These are phyloP conservation scores for Drymodes brunneopygia DNA, from an alignment of 2,113 vertebrate genomes.

Conservation along the genomic window DNA sequence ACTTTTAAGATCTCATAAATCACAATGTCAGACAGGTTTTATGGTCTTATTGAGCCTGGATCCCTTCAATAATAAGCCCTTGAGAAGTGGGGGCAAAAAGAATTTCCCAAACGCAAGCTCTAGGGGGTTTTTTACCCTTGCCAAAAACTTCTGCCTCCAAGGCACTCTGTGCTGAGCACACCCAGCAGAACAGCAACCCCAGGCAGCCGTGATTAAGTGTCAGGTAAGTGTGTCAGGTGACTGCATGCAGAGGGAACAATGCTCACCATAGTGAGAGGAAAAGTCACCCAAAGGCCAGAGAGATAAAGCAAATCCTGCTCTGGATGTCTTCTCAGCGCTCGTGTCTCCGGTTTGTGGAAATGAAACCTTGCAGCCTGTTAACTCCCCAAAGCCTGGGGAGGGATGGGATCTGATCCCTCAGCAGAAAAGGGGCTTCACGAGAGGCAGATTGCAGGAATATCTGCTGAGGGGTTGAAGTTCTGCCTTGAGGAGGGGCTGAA, in stretches of 20 bases:
- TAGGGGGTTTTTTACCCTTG: neutral
- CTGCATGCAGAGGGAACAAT: neutral
- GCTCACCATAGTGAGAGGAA: neutral
- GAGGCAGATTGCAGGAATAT: neutral
- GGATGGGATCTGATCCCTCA: neutral
- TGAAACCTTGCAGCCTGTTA: neutral
- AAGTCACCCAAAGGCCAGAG: conserved; percentile 33
- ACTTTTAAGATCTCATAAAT: neutral
- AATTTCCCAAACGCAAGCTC: neutral
- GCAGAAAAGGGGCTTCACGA: neutral
- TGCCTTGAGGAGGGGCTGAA: neutral
- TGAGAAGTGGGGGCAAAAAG: neutral
- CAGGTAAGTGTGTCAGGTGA: conserved; percentile 13
- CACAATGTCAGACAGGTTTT: neutral
- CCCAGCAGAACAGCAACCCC: neutral
- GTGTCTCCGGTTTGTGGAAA: neutral
- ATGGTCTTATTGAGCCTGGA: neutral
- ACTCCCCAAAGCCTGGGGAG: neutral
- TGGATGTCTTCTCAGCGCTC: neutral
- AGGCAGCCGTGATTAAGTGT: neutral
- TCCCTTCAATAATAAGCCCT: neutral
- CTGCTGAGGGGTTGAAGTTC: neutral
- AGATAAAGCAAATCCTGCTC: conserved; percentile 11
- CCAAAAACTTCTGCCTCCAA: neutral
- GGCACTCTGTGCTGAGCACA: neutral